Evolutionary conservation across 2,888 invertebrate species (phyloP).

Genomic region (Entomobrya proxima): DNA sequence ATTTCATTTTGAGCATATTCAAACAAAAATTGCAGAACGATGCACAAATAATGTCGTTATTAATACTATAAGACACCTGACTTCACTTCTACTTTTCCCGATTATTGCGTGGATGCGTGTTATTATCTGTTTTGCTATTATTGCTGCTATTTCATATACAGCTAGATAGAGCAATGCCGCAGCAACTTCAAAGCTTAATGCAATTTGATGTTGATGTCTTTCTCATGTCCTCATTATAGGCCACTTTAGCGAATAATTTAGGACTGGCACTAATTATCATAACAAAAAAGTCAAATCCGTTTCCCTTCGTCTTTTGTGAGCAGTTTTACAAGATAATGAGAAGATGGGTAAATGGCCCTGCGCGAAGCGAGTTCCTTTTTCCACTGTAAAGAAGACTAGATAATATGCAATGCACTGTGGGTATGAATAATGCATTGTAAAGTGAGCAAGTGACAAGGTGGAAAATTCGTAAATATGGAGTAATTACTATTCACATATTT

Average conservation of each 20-base stretch:
- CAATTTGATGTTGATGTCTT: slow-evolving; percentile 61
- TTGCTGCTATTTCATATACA: not conserved
- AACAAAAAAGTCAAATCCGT: slow-evolving; percentile 62
- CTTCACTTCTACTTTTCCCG: not conserved
- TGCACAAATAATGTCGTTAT: slow-evolving; percentile 22
- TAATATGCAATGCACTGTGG: slow-evolving; percentile 14
- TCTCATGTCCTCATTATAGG: slow-evolving; percentile 64
- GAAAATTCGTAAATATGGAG: slow-evolving; percentile 74
- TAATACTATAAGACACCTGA: slow-evolving; percentile 8
- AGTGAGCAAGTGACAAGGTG: slow-evolving; percentile 73
- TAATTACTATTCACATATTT: slow-evolving; percentile 66
- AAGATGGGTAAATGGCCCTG: slow-evolving; percentile 40
- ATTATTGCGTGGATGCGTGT: not conserved
- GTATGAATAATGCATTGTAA: slow-evolving; percentile 57
- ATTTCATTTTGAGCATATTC: slow-evolving; percentile 20
- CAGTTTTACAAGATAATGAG: slow-evolving; percentile 49
- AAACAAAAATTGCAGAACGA: slow-evolving; percentile 23
- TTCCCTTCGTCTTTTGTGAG: slow-evolving; percentile 52
- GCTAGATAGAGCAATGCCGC: not conserved
- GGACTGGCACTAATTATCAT: slow-evolving; percentile 60
- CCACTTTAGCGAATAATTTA: slow-evolving; percentile 60
- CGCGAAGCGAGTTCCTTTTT: not conserved
- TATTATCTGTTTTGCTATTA: not conserved
- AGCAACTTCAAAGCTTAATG: slow-evolving; percentile 1
- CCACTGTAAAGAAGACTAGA: not conserved